Conservation (phyloP, 2,113 vertebrate species). For the Pagrus major region DNA sequence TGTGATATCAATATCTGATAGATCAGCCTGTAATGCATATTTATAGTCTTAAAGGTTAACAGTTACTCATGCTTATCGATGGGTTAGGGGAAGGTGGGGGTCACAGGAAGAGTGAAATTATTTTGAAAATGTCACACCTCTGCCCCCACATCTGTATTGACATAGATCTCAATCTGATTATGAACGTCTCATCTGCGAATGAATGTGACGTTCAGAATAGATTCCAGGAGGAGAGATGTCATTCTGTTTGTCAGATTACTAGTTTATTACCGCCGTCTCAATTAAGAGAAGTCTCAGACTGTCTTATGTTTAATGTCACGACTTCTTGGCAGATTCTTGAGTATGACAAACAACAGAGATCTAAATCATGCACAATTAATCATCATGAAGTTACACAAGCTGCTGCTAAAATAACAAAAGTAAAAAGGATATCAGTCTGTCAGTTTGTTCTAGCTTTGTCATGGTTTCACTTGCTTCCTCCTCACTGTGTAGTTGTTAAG, state of each 20-base stretch:
- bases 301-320: background rate
- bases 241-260: background rate
- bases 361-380: conserved; percentile 11
- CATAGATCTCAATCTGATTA: background rate
- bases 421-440: conserved; percentile 30
- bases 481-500: conserved; percentile 33
- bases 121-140: conserved; percentile 56
- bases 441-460: conserved; percentile 55
- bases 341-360: background rate
- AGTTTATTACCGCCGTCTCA: conserved; percentile 7
- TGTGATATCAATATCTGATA: background rate
- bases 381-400: background rate
- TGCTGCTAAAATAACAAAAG: conserved; percentile 18
- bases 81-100: background rate
- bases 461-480: conserved; percentile 70
- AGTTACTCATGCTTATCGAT: conserved; percentile 23
- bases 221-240: conserved; percentile 17
- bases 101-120: conserved; percentile 45
- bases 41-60: conserved; percentile 35
- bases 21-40: background rate
- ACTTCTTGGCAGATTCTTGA: background rate
- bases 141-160: conserved; percentile 41
- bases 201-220: background rate
- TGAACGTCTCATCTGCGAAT: conserved; percentile 5
- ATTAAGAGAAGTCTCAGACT: background rate